These are phyloP conservation scores for Neopipo cinnamomea DNA, from an alignment of 2,113 vertebrate genomes.

Conservation along the genomic window DNA sequence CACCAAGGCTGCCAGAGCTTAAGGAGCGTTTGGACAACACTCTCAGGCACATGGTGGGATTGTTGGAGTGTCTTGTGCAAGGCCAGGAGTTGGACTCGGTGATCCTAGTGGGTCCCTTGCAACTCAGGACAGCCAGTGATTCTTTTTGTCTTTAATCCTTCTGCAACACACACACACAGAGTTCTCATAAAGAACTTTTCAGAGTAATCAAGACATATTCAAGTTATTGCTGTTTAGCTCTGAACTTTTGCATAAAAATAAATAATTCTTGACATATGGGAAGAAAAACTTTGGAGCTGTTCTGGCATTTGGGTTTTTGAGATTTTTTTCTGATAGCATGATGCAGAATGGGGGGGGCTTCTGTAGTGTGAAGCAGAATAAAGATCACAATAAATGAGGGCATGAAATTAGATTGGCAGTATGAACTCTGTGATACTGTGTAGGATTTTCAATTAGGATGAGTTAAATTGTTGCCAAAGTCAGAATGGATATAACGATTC, in stretches of 20 bases:
- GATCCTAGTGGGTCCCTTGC: neutral
- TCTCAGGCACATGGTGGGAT: neutral
- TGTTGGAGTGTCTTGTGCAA: neutral
- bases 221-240: neutral
- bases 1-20: neutral
- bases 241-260: neutral
- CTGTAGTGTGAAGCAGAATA: conserved; percentile 1
- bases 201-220: neutral
- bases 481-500: neutral
- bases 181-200: neutral
- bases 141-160: neutral
- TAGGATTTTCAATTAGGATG: neutral
- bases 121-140: neutral
- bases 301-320: neutral
- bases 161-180: neutral
- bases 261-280: neutral
- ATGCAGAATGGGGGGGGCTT: neutral
- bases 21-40: neutral
- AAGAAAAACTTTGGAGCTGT: neutral
- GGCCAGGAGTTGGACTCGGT: neutral
- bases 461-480: conserved; percentile 17
- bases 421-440: neutral
- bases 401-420: neutral
- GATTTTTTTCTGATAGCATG: neutral
- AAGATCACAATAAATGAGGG: conserved; percentile 10